These are phyloP conservation scores for Myanophis thanlyinensis DNA, from an alignment of 2,113 vertebrate genomes.

Conservation along the genomic window DNA sequence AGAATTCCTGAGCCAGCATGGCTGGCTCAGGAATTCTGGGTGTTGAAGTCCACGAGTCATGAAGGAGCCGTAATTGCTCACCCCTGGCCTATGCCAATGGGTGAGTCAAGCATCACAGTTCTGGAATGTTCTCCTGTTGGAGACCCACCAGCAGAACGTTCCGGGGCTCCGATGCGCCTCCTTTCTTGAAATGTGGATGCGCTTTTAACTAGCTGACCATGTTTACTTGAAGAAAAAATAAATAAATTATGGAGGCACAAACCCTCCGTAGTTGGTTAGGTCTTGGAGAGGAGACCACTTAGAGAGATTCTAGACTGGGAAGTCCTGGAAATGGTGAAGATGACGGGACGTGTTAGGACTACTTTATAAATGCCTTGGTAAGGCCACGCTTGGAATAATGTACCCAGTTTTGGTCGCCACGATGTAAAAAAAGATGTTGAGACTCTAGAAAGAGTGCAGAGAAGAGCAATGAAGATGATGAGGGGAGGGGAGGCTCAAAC, in stretches of 20 bases:
- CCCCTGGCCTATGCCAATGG: too few relatives aligned
- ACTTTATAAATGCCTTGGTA: not conserved
- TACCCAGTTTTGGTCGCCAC: not conserved
- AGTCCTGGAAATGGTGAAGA: not conserved
- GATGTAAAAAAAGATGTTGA: not conserved
- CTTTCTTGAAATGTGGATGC: not conserved
- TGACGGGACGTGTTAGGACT: not conserved
- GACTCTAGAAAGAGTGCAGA: not conserved
- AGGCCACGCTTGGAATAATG: not conserved
- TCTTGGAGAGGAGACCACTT: not conserved
- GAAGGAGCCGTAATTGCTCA: too few relatives aligned
- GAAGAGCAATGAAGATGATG: not conserved
- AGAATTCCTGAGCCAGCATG: too few relatives aligned
- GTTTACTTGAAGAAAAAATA: not conserved
- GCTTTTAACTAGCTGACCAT: not conserved
- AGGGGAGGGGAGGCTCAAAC: not conserved
- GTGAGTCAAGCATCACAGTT: not conserved
- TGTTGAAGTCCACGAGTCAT: too few relatives aligned
- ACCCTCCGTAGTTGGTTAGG: not conserved
- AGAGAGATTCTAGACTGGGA: not conserved
- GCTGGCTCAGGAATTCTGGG: too few relatives aligned
- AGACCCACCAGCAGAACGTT: not conserved
- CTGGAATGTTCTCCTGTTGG: not conserved
- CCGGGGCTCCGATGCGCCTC: not conserved
- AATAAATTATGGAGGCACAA: not conserved